Evolutionary conservation across 2,888 invertebrate species (phyloP), one percentile per base, ranked within the genome.

Genomic region (Camptogramma bilineatum): DNA sequence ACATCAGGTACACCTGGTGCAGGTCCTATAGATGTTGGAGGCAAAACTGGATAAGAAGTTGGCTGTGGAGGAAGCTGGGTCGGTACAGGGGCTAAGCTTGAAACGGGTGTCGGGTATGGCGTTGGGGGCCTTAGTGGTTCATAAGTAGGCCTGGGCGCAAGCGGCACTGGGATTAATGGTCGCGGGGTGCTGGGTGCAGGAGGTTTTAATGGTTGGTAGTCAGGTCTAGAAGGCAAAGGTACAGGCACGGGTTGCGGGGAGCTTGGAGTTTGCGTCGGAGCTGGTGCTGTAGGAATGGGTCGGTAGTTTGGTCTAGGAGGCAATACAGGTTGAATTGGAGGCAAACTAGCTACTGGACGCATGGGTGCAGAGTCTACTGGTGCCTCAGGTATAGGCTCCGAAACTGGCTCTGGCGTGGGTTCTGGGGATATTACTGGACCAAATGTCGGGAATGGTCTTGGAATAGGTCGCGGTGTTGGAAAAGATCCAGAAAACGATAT

Each of bases 11-110:
- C 13, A 13, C 21, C 46, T 52, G 51, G 21, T 39, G 34, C 48
- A 13, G 62, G 62, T 8, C 44, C 47, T 17, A 57, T 46, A 10
- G 67, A 64, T 17, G 59, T 58, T 48, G 54, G 39, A 34, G 28
- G 51, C 46, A 31, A 21, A n/a, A 21, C 2, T 54, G 54, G 54
- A 16, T 39, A 51, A 4, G 44, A 21, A 13, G 55, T 56, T 28
- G 39, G 48, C 39, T 39, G 55, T 16, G 39, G 54, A 1, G 44
- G 18, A 17, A 54, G 44, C 9, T 42, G 48, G n/a, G 10, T 58
- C 46, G 57, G 57, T 42, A 42, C 21, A 44, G 39, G 19, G 28
- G 16, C 50, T 46, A 39, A 24, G 16, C 3, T 28, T 19, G 42
- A 44, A 42, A 7, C 24, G 31, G 17, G 39, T 47, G 21, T 28